These are phyloP conservation scores for Leptarthrus brevirostris DNA, from an alignment of 2,888 invertebrate genomes.

Conservation along the genomic window DNA sequence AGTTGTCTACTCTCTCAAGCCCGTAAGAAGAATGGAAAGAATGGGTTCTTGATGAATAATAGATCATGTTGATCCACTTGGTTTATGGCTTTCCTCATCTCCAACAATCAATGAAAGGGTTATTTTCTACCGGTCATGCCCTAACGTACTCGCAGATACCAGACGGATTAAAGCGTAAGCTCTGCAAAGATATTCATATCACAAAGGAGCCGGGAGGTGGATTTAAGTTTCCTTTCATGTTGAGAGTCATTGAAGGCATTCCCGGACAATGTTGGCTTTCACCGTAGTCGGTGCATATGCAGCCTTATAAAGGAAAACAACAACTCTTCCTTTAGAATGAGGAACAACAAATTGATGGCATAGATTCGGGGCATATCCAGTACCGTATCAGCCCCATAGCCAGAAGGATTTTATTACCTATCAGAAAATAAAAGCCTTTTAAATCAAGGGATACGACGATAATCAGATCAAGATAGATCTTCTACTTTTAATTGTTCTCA, in stretches of 20 bases:
- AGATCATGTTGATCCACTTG: constrained; percentile 46
- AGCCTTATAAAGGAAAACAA: not conserved
- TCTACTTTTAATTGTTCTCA: too few species aligned
- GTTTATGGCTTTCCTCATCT: constrained; percentile 41
- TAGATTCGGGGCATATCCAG: not conserved
- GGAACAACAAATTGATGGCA: constrained; percentile 25
- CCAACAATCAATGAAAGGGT: constrained; percentile 38
- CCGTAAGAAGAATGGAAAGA: too few species aligned
- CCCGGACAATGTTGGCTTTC: constrained; percentile 17
- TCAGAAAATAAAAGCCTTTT: too few species aligned
- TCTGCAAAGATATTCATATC: constrained; percentile 35
- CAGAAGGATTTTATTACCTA: too few species aligned
- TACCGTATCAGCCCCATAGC: too few species aligned
- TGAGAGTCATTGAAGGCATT: constrained; percentile 19
- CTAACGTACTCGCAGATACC: not conserved
- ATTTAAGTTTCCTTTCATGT: constrained; percentile 21
- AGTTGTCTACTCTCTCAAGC: too few species aligned
- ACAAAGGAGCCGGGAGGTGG: constrained; percentile 20
- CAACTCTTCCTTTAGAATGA: not conserved
- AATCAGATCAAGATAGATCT: too few species aligned
- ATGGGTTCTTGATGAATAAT: constrained; percentile 36
- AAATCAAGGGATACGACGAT: too few species aligned
- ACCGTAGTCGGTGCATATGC: not conserved
- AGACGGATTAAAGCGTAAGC: constrained; percentile 31
- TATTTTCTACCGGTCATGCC: constrained; percentile 12